Evolutionary conservation across 2,888 invertebrate genomes (phyloP).

Genomic region (Spodoptera picta): DNA sequence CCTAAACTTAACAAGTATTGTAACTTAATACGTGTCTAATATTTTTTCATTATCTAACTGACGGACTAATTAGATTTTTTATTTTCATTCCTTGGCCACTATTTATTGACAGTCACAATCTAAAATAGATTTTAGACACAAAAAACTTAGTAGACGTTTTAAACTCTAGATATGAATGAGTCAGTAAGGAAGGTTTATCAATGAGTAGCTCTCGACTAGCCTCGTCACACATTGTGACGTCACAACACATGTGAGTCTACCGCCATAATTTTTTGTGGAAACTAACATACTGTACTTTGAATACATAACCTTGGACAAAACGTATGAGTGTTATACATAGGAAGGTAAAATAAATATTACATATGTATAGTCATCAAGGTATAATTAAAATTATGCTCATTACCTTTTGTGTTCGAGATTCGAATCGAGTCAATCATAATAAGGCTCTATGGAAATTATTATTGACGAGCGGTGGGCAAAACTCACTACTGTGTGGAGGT

Average conservation of each 20-base stretch:
- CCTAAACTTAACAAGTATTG: too few species aligned
- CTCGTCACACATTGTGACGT: constrained; percentile 18
- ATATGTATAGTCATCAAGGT: too few species aligned
- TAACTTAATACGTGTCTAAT: too few species aligned
- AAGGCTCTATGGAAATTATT: too few species aligned
- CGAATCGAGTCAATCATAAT: background rate
- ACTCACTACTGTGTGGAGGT: too few species aligned
- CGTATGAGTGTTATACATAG: constrained; percentile 1
- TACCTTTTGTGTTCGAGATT: background rate
- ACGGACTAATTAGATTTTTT: too few species aligned
- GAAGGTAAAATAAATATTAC: background rate
- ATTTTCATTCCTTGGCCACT: too few species aligned
- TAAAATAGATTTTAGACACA: too few species aligned
- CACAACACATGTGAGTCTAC: constrained; percentile 19
- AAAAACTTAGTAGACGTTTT: constrained; percentile 1
- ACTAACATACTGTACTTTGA: background rate
- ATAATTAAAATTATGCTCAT: background rate
- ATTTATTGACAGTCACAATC: too few species aligned
- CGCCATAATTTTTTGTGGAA: too few species aligned
- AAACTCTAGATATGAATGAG: constrained; percentile 19
- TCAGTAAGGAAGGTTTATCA: constrained; percentile 18
- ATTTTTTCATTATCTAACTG: too few species aligned
- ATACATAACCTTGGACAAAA: constrained; percentile 36
- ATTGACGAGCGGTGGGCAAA: too few species aligned
- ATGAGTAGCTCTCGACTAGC: constrained; percentile 14